These are phyloP conservation scores for Cardiocondyla obscurior DNA, from an alignment of 1,140 invertebrate genomes.

Conservation along the genomic window DNA sequence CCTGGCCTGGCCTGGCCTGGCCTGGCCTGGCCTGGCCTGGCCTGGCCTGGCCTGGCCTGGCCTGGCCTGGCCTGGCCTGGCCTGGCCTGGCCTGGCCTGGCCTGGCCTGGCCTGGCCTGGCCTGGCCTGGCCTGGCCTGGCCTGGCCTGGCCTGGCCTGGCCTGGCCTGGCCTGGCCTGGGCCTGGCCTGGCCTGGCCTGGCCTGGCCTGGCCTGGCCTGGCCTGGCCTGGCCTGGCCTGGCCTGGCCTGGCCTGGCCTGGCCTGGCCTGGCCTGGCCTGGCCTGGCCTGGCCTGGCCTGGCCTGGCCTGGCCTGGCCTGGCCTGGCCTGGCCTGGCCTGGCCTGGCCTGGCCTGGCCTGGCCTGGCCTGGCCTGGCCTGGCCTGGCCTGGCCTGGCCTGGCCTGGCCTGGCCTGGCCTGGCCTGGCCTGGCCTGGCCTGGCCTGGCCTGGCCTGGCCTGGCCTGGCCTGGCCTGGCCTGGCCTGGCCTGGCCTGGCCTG, in stretches of 20 bases:
- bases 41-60: slow-evolving; percentile 6
- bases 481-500: neutral
- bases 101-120: neutral
- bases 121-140: neutral
- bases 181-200: neutral
- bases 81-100: neutral
- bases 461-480: neutral
- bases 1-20: slow-evolving; percentile 13
- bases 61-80: slow-evolving; percentile 12
- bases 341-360: neutral
- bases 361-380: neutral
- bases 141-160: neutral
- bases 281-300: neutral
- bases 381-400: neutral
- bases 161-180: neutral
- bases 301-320: neutral
- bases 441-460: neutral
- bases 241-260: neutral
- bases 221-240: neutral
- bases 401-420: neutral
- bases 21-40: neutral
- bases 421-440: neutral
- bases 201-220: neutral
- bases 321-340: neutral
- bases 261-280: neutral